These are phyloP conservation scores for Hapalemur alaotrensis DNA, from an alignment of 2,797 vertebrate species.

Conservation along the genomic window DNA sequence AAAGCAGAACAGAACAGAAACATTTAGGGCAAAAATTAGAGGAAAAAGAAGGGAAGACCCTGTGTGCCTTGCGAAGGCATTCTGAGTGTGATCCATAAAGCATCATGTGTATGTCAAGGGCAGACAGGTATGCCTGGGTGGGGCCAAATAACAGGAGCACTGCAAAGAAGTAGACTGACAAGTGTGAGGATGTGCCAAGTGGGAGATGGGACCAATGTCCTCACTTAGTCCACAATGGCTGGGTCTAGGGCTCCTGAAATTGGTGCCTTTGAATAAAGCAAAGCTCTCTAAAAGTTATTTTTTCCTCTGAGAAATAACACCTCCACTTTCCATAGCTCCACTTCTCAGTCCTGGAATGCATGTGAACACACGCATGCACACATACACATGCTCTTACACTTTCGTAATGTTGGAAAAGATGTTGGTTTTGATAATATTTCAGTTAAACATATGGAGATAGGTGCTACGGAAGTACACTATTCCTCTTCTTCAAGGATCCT, in stretches of 20 bases:
- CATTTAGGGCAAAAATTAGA: background rate
- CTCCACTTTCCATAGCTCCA: background rate
- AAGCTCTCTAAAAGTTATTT: background rate
- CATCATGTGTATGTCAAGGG: background rate
- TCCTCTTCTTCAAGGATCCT: background rate
- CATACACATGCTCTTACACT: background rate
- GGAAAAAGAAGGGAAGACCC: background rate
- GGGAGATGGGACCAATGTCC: too few species aligned
- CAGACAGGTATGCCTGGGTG: background rate
- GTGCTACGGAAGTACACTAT: background rate
- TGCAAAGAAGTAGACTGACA: background rate
- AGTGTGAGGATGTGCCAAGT: too few species aligned
- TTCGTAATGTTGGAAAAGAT: background rate
- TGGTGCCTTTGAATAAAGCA: background rate
- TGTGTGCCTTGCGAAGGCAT: background rate
- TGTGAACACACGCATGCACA: background rate
- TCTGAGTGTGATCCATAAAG: background rate
- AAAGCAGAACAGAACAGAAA: background rate
- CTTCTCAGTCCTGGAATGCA: background rate
- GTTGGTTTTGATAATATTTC: background rate
- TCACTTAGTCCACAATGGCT: background rate
- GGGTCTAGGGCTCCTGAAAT: background rate
- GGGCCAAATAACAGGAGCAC: accelerated
- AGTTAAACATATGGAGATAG: background rate
- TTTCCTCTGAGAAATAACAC: background rate